Conservation (phyloP, 1,140 invertebrate genomes). For the Batillaria attramentaria region DNA sequence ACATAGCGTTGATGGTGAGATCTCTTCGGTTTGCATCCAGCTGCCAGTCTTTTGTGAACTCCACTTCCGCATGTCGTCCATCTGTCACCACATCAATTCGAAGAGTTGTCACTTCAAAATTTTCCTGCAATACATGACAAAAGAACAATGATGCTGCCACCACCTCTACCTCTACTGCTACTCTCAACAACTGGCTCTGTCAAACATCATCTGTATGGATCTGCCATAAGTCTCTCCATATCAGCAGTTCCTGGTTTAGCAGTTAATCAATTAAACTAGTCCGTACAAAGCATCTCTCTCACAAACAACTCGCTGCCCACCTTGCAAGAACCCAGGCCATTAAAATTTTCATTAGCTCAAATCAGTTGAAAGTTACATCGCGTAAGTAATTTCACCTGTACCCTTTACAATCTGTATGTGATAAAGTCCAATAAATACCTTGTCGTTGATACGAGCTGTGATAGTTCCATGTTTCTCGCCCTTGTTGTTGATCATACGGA, state of each 20-base stretch:
- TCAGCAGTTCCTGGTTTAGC: too few relatives aligned
- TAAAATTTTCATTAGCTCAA: too few relatives aligned
- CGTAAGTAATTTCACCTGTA: background rate
- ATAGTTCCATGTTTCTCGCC: constrained; percentile 99
- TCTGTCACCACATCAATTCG: constrained; percentile 94
- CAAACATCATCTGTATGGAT: too few relatives aligned
- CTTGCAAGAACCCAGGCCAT: too few relatives aligned
- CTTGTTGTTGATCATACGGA: constrained; percentile 93
- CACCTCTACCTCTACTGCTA: too few relatives aligned
- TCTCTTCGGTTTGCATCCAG: constrained; percentile 96
- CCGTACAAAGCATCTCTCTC: too few relatives aligned
- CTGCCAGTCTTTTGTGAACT: constrained; percentile 96
- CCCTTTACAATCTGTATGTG: background rate
- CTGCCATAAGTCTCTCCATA: too few relatives aligned
- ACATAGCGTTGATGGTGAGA: constrained; percentile 99
- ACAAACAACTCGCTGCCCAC: too few relatives aligned
- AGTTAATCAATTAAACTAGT: too few relatives aligned
- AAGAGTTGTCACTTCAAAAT: constrained; percentile 83
- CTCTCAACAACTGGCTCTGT: too few relatives aligned
- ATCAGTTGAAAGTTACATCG: too few relatives aligned
- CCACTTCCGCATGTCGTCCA: constrained; percentile 94
- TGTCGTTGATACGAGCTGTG: constrained; percentile 96
- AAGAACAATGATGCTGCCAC: constrained; percentile 7
- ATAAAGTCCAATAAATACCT: constrained; percentile 77
- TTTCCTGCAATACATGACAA: constrained; percentile 61